Base-by-base conservation (phyloP, 2,888 invertebrate species). In the Lepas anatifera region DNA sequence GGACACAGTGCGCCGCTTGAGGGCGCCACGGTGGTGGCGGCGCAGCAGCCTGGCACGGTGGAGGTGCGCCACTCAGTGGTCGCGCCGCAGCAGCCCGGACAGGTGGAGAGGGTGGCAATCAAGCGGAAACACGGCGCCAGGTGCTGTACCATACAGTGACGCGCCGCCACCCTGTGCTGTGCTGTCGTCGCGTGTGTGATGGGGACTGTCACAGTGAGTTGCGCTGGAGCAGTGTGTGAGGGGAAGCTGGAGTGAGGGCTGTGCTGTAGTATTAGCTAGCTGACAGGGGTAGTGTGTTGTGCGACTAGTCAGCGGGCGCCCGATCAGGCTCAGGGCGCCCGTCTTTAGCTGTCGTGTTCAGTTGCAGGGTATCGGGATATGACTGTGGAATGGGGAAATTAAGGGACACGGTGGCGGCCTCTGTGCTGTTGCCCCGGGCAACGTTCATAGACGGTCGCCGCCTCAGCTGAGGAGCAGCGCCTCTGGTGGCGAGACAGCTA, bases 41-140 rank as follows among this genome's bases (percentile, higher is more conserved):
- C 11, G 22, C 74, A 72, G 35, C 71, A 74, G 67, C 75, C 76
- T 18, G 86, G 85, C 11, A 82, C 83, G 66, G 85, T 88, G 72
- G 87, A 88, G 77, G 87, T 91, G 72, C 88, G 89, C 77, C 83
- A 85, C 76, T 87, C 87, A 75, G 85, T 88, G 72, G 87, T 89
- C 71, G 75, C 75, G 29, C 76, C 77, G 4, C 83, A 84, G 76
- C 87, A 88, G 72, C 89, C 88, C 77, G 85, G 85, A 73, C 84
- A 84, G 77, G 91, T 92, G 81, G 94, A 94, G 81, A 92, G 90
- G 81, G 91, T 95, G 78, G 89, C 90, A 79, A 87, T 94, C 79
- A 93, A 94, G 85, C 94, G 94, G 86, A 94, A 93, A 84, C 91
- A 90, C 82, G 93, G 92, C 84, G 93, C 93, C 87, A 89, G 91